These are phyloP conservation scores for Antigone vipio DNA, from an alignment of 2,113 vertebrate species.

Conservation along the genomic window DNA sequence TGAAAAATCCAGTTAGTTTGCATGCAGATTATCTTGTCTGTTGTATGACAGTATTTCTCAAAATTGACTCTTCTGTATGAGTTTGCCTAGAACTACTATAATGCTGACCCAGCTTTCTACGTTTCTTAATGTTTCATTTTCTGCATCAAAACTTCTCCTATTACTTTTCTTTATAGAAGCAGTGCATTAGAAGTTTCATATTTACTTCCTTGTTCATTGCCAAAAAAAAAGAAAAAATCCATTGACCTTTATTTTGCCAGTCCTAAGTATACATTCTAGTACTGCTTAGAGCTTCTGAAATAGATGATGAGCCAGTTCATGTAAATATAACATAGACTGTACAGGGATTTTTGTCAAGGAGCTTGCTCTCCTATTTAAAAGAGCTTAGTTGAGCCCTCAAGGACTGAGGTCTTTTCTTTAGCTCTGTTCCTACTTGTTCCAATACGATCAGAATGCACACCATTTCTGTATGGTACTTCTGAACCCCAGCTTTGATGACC, in stretches of 20 bases:
- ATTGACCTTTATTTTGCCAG: neutral
- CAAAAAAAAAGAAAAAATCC: neutral
- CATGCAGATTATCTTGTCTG: neutral
- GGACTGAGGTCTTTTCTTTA: neutral
- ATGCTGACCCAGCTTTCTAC: neutral
- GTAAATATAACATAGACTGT: neutral
- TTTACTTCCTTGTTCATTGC: neutral
- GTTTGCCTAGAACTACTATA: neutral
- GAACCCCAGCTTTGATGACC: neutral
- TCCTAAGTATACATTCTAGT: neutral
- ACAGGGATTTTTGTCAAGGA: slow-evolving; percentile 16
- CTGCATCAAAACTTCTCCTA: neutral
- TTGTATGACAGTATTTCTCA: neutral
- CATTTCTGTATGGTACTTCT: neutral
- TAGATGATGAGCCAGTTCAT: neutral
- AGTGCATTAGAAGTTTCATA: neutral
- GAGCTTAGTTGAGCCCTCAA: slow-evolving; percentile 1
- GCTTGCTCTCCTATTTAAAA: slow-evolving; percentile 4
- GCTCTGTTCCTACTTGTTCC: neutral
- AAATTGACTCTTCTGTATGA: neutral
- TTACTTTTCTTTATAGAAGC: neutral
- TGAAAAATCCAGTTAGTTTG: neutral
- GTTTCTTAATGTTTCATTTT: neutral
- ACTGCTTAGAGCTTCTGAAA: neutral
- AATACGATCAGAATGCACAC: neutral